phyloP scores from a whole-genome alignment of 2,113 vertebrate genomes.

The Chaetops frenatus region DNA sequence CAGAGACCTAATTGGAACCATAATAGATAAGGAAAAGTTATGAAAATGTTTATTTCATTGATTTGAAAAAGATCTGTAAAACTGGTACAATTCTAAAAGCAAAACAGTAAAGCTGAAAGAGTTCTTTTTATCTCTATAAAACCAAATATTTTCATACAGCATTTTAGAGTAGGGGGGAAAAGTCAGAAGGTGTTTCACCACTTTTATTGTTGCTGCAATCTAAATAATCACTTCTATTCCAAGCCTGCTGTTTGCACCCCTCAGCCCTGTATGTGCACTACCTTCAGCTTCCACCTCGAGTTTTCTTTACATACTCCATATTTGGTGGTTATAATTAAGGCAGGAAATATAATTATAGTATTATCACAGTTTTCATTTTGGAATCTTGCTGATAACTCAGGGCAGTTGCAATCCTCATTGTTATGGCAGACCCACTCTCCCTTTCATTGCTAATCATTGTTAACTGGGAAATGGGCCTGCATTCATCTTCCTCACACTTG shows the following conservation, averaged over 20 bases:
- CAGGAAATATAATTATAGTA: neutral
- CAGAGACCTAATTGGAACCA: neutral
- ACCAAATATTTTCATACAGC: neutral
- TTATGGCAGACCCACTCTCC: neutral
- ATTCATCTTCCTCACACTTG: neutral
- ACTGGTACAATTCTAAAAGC: neutral
- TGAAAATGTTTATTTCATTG: neutral
- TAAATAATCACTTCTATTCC: neutral
- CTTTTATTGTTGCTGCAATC: neutral
- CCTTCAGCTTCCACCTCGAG: neutral
- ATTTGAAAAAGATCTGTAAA: neutral
- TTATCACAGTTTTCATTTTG: neutral
- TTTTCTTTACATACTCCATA: neutral
- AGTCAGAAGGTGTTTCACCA: neutral
- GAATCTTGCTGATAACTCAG: neutral
- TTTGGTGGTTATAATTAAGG: neutral
- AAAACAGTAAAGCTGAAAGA: neutral
- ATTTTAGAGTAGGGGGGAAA: neutral
- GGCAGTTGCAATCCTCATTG: neutral
- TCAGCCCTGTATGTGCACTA: neutral
- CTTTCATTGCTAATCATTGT: neutral
- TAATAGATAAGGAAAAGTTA: neutral
- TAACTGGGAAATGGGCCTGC: neutral
- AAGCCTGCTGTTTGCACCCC: neutral
- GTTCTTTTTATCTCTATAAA: neutral